Conservation (phyloP, 2,797 vertebrate genomes). For the Sciaenops ocellatus region DNA sequence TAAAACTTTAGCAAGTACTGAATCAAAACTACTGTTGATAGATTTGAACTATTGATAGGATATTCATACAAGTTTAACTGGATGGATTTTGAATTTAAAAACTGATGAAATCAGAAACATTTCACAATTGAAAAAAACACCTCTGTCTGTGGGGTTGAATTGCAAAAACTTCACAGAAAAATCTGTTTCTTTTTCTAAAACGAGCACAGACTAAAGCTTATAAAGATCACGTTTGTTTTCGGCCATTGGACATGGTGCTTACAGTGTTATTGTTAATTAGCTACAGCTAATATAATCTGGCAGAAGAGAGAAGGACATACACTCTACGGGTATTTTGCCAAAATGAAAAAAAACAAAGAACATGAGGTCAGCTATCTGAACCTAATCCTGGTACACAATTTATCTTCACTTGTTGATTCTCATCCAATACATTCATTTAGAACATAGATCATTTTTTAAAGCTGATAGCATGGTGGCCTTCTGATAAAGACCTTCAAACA, state of each 20-base stretch:
- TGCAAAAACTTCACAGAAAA: neutral
- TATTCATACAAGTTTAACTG: conserved; percentile 11
- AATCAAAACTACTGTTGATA: neutral
- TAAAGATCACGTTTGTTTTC: neutral
- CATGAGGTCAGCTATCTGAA: neutral
- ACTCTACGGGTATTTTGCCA: too few species aligned
- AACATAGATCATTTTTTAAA: conserved; percentile 9
- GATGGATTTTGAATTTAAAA: neutral
- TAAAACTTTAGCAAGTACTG: neutral
- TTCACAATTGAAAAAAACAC: neutral
- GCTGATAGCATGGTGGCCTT: neutral
- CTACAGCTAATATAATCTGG: conserved; percentile 4
- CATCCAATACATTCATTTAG: neutral
- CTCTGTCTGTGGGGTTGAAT: neutral
- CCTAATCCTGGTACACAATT: neutral
- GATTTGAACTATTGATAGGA: neutral
- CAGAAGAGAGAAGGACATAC: too few species aligned
- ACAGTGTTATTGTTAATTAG: neutral
- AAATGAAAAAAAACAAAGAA: neutral
- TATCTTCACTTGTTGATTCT: neutral
- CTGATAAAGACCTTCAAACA: conserved; percentile 15
- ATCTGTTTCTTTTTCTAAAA: neutral
- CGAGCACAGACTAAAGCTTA: neutral
- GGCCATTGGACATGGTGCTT: neutral
- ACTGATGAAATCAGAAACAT: neutral